Conservation (phyloP, 2,113 vertebrate genomes). For the Tyto alba region DNA sequence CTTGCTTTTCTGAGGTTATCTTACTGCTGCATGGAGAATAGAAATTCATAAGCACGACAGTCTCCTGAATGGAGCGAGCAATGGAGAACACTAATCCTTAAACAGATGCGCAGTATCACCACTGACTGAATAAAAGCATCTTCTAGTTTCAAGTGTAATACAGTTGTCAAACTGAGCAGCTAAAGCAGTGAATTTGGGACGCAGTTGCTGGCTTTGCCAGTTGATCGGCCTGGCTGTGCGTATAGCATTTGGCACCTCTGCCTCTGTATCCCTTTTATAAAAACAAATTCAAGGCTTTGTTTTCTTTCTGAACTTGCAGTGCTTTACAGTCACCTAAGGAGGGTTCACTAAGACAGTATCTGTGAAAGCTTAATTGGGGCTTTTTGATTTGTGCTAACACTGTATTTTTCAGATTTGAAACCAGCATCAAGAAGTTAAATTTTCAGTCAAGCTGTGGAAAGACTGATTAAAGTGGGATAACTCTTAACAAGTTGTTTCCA, state of each 20-base stretch:
- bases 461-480: not conserved
- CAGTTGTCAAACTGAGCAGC: not conserved
- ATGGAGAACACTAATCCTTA: not conserved
- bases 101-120: not conserved
- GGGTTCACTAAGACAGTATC: not conserved
- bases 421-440: not conserved
- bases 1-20: not conserved
- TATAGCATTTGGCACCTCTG: not conserved
- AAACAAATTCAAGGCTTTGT: not conserved
- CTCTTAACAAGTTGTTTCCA: not conserved
- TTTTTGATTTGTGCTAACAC: not conserved
- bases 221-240: not conserved
- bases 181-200: not conserved
- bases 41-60: not conserved
- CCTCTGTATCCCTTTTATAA: not conserved
- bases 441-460: not conserved
- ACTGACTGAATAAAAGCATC: not conserved
- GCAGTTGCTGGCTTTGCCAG: not conserved
- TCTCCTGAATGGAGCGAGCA: not conserved
- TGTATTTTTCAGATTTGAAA: accelerated
- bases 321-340: accelerated
- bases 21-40: not conserved
- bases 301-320: not conserved
- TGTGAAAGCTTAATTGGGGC: no score
- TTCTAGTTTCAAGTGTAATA: not conserved